Conservation (phyloP, 2,888 invertebrate genomes). For the Arctia plantaginis region DNA sequence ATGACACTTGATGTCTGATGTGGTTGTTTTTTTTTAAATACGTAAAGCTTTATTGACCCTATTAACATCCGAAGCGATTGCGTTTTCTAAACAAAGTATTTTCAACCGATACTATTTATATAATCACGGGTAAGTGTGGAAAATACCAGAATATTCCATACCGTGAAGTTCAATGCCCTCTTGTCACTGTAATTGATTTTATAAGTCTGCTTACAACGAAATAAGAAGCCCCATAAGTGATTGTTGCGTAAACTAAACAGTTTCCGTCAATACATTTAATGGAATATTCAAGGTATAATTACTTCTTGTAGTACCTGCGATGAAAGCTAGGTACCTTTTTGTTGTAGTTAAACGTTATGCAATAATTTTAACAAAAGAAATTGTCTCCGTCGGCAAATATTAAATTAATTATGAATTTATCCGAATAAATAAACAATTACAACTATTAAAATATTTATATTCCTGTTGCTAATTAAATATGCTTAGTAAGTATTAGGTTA, state of each 20-base stretch:
- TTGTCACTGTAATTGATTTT: conserved; percentile 47
- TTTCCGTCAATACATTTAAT: neutral
- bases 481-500: neutral
- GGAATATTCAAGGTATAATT: neutral
- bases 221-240: conserved; percentile 47
- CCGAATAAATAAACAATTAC: neutral
- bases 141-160: conserved; percentile 1
- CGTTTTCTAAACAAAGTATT: neutral
- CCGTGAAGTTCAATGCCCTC: conserved; percentile 36
- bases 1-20: neutral
- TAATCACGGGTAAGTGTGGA: neutral
- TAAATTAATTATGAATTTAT: neutral
- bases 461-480: neutral
- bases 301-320: neutral
- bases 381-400: neutral
- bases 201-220: conserved; percentile 47
- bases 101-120: neutral
- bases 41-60: neutral
- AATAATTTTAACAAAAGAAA: neutral
- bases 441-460: neutral
- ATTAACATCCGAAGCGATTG: neutral
- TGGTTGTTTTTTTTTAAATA: neutral
- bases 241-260: conserved; percentile 19
- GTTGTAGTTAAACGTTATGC: neutral
- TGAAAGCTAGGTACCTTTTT: neutral